Base-by-base conservation (phyloP, 2,888 invertebrate species). In the Caenorhabditis auriculariae region DNA sequence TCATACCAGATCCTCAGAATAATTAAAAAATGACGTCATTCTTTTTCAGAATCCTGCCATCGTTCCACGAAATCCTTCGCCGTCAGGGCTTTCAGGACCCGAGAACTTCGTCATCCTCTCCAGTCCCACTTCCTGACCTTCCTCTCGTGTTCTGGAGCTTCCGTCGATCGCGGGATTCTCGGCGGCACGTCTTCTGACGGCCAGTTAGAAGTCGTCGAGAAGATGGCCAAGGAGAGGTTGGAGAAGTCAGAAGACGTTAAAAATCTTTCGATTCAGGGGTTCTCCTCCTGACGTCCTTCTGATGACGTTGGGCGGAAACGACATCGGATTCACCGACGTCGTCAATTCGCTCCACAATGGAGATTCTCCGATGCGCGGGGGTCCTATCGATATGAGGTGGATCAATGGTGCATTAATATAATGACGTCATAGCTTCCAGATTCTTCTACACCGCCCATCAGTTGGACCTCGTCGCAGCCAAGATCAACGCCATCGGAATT, bases 271-370 rank as follows among this genome's bases (percentile, higher is more conserved):
- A 44, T 60, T 38, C 32, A 60, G 66, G 45, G 66, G 64, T n/a
- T 21, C 52, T 6, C 60, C 69, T 6, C 78, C 78, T 1, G 74
- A 75, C 35, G 37, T 71, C 1, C 46, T 77, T 3, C 37, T 78
- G 28, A 24, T 78, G 45, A 69, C 75, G 0, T 55, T 75, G 9
- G 78, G 78, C 2, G 79, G 78, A 24, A 79, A 78, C 52, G 79
- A 79, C 60, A 68, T 78, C n/a, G 76, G 76, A 19, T 78, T 74
- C 53, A 55, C 73, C 0, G 76, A 77, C 35, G 60, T 77, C 17
- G 54, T 77, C 5, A 54, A 60, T 23, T 39, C 59, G 32, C 43
- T 77, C 5, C 59, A 77, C 35, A 35, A 56, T 26, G 69, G 67
- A 42, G 54, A 38, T 9, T 39, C 48, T 12, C n/a, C n/a, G n/a